Percentiles rank a stretch among this genome's conserved stretches.
Evolutionary conservation across 2,797 vertebrate species (phyloP).

Genomic region (Staurois parvus): DNA sequence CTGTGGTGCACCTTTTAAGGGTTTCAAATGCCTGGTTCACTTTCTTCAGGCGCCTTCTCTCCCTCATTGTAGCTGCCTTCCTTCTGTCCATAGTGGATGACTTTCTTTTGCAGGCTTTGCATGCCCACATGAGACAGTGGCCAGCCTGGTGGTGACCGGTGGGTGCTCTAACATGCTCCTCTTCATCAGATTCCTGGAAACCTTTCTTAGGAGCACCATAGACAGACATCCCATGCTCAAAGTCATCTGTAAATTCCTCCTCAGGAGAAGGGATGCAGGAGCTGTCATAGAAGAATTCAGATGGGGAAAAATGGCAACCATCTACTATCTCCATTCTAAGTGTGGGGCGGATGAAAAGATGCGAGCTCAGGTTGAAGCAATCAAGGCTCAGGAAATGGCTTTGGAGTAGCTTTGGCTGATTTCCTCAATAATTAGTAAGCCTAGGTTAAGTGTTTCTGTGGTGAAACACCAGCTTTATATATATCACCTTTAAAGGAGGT

Average conservation of each 20-base stretch:
- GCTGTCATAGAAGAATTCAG: slow-evolving; percentile 90
- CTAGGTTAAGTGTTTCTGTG: slow-evolving; percentile 80
- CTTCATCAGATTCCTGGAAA: slow-evolving; percentile 83
- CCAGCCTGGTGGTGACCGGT: slow-evolving; percentile 90
- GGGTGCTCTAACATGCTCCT: slow-evolving; percentile 90
- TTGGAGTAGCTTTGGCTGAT: slow-evolving; percentile 54
- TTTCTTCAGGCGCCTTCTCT: slow-evolving; percentile 94
- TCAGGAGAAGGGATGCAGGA: slow-evolving; percentile 89
- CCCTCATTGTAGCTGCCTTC: slow-evolving; percentile 95
- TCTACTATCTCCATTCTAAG: slow-evolving; percentile 83
- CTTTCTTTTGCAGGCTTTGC: slow-evolving; percentile 97
- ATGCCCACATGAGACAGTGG: slow-evolving; percentile 97
- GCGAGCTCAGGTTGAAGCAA: slow-evolving; percentile 48
- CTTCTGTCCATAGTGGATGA: slow-evolving; percentile 91
- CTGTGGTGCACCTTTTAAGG: slow-evolving; percentile 90
- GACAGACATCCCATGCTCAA: slow-evolving; percentile 72
- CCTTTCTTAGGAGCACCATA: slow-evolving; percentile 68
- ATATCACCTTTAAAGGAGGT: slow-evolving; percentile 81
- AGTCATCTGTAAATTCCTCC: slow-evolving; percentile 79
- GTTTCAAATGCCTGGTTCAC: slow-evolving; percentile 98
- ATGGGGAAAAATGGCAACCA: slow-evolving; percentile 84
- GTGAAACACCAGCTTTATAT: slow-evolving; percentile 85
- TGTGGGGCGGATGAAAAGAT: background rate
- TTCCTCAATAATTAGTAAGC: slow-evolving; percentile 70
- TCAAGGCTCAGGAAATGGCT: slow-evolving; percentile 39